These are phyloP conservation scores for Machimus atricapillus DNA, from an alignment of 2,888 invertebrate species.

Conservation along the genomic window DNA sequence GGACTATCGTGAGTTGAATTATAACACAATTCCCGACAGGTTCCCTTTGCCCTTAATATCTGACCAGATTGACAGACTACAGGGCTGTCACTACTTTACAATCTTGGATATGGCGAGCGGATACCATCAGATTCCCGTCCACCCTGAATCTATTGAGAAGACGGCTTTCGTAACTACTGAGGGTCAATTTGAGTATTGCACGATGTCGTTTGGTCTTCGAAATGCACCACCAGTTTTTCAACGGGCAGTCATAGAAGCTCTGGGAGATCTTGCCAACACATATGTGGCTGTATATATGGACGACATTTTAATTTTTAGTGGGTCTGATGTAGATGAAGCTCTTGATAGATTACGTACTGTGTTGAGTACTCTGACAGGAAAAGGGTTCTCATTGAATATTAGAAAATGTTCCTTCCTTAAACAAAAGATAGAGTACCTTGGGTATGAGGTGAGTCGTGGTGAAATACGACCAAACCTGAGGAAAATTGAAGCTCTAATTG, in stretches of 20 bases:
- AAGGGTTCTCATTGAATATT: conserved; percentile 37
- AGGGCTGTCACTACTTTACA: conserved; percentile 48
- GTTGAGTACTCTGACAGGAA: not conserved
- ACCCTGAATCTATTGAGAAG: not conserved
- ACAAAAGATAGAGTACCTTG: conserved; percentile 41
- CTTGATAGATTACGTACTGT: not conserved
- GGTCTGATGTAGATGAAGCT: not conserved
- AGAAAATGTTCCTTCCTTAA: conserved; percentile 48
- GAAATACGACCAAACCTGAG: conserved; percentile 48
- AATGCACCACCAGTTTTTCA: conserved; percentile 54
- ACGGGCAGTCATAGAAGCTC: conserved; percentile 47
- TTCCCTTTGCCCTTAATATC: not conserved
- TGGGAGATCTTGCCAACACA: not conserved
- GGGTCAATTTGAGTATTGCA: conserved; percentile 50
- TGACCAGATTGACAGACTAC: not conserved
- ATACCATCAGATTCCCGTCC: conserved; percentile 14
- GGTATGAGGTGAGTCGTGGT: too few relatives aligned
- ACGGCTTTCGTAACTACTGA: conserved; percentile 12
- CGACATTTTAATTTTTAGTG: conserved; percentile 48
- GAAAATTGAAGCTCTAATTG: conserved; percentile 50
- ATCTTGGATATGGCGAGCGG: conserved; percentile 51
- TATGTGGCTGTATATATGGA: conserved; percentile 49
- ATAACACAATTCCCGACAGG: conserved; percentile 45
- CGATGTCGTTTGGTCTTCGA: conserved; percentile 54
- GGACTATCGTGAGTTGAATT: conserved; percentile 53